Evolutionary conservation across 2,888 invertebrate genomes (phyloP), one percentile per base, ranked within the genome.

Genomic region (Stictocephala bisonia): DNA sequence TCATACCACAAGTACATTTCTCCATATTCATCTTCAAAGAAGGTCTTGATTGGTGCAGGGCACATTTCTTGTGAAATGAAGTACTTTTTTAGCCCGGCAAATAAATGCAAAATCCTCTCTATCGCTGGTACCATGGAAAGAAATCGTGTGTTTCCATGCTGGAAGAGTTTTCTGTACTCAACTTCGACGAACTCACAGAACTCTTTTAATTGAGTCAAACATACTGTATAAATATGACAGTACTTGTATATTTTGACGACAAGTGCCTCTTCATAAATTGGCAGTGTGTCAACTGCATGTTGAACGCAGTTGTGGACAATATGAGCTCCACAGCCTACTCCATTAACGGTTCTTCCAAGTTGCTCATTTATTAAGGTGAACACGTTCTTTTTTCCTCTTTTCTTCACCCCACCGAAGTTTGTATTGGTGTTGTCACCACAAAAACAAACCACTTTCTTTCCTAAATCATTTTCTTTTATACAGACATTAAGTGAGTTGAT

Each of bases 201-300:
- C 71, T 78, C 75, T 79, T 82, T 82, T 24, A 83, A 71, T 53
- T 64, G 68, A 73, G 77, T 79, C 22, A 80, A 80, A 56, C 81
- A 73, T 22, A 82, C 81, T 18, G 81, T 83, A 74, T 80, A 83
- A 67, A 80, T 82, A 71, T 80, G 76, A 75, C 83, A 83, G 79
- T 82, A 78, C 31, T 76, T 77, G 76, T 81, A 82, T 56, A 83
- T 80, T 77, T 83, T 83, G n/a, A 75, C 69, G 70, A 82, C 75
- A 48, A 82, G 78, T 67, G 51, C 72, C 78, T 83, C 80, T 50
- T 82, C 71, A 71, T 82, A 81, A 71, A 82, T 71, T 22, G 81
- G 80, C 40, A 83, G 71, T 35, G 72, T 71, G 76, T 82, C 82
- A 35, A 79, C 79, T 60, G 81, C 81, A 40, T 76, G 79, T 77